Percentiles rank a stretch among this genome's conserved stretches.
These are phyloP conservation scores for Pachypsylla venusta DNA, from an alignment of 1,140 invertebrate species.

Conservation along the genomic window DNA sequence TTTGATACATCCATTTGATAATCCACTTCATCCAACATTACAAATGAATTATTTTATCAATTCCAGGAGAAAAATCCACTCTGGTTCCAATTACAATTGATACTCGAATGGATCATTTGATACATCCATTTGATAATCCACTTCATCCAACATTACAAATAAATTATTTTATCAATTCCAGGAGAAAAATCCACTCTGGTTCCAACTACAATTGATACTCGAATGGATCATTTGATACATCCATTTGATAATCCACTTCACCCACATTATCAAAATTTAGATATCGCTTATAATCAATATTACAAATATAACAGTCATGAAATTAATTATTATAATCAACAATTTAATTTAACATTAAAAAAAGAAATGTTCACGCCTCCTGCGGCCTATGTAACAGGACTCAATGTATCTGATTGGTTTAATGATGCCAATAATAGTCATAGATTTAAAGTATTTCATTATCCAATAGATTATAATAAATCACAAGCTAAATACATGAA, in stretches of 20 bases:
- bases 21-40: not conserved
- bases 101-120: not conserved
- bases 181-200: not conserved
- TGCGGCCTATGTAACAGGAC: not conserved
- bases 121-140: not conserved
- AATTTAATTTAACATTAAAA: not conserved
- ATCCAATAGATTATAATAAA: not conserved
- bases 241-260: not conserved
- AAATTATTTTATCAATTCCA: too few species aligned
- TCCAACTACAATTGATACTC: not conserved
- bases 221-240: not conserved
- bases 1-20: not conserved
- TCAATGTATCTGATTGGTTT: not conserved
- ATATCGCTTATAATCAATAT: not conserved
- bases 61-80: not conserved
- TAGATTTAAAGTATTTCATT: not conserved
- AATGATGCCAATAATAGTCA: not conserved
- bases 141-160: too few species aligned
- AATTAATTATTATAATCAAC: not conserved
- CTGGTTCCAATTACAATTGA: not conserved
- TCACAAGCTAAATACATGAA: not conserved
- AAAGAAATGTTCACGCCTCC: conserved; percentile 7
- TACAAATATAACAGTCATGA: not conserved
- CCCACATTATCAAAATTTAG: not conserved
- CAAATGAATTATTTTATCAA: too few species aligned